Conservation (phyloP, 2,113 vertebrate species). For the Larimichthys polyactis region DNA sequence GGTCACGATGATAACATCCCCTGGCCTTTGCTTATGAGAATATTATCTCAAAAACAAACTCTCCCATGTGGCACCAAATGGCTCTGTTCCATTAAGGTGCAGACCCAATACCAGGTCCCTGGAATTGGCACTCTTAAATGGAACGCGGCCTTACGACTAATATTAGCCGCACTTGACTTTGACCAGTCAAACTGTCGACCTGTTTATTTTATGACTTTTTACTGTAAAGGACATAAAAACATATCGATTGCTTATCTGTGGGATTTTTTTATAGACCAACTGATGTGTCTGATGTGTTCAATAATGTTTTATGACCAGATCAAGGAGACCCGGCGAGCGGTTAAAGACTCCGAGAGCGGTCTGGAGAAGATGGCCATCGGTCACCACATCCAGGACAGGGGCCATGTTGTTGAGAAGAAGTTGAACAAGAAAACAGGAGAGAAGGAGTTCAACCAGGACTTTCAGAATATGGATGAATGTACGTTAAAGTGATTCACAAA, state of each 20-base stretch:
- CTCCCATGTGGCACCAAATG: neutral
- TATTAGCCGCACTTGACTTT: conserved; percentile 4
- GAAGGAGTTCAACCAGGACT: conserved; percentile 93
- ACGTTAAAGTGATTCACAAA: conserved; percentile 47
- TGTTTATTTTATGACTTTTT: neutral
- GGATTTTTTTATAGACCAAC: neutral
- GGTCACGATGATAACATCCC: neutral
- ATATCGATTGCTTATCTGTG: neutral
- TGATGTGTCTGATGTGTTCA: conserved; percentile 1
- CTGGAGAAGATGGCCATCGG: conserved; percentile 93
- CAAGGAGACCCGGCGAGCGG: conserved; percentile 89
- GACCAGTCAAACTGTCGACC: neutral
- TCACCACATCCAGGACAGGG: conserved; percentile 93
- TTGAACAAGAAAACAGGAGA: conserved; percentile 92
- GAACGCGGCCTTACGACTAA: conserved; percentile 3
- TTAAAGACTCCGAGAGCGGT: conserved; percentile 94
- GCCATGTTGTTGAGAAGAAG: conserved; percentile 90
- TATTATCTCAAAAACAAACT: neutral
- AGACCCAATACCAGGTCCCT: neutral
- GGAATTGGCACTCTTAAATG: neutral
- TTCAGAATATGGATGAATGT: conserved; percentile 96
- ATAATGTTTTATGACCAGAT: conserved; percentile 79
- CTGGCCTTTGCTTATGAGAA: neutral
- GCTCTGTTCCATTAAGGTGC: neutral
- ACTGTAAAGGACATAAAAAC: neutral